phyloP scores from a whole-genome alignment of 2,888 invertebrate species.

The Agrilus cyanescens region DNA sequence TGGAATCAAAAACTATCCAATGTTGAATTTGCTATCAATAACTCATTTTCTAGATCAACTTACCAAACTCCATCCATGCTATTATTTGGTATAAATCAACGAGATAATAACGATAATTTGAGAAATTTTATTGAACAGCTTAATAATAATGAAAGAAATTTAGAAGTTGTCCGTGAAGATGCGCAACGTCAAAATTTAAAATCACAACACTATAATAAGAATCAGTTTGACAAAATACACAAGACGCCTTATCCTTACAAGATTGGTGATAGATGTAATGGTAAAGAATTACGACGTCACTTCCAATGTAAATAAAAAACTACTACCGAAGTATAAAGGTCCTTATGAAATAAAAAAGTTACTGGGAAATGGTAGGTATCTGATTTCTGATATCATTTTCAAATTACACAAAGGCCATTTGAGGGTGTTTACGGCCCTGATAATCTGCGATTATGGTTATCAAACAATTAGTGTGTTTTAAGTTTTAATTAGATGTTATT shows the following conservation, averaged over 20 bases:
- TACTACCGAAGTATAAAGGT: constrained; percentile 16
- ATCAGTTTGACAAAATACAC: constrained; percentile 8
- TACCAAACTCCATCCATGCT: constrained; percentile 20
- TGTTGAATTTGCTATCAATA: constrained; percentile 17
- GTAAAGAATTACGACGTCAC: constrained; percentile 14
- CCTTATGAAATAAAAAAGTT: constrained; percentile 14
- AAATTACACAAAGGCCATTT: constrained; percentile 12
- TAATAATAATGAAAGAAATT: not conserved
- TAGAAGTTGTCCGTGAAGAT: no score
- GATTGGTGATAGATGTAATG: constrained; percentile 14
- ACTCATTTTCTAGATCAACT: constrained; percentile 19
- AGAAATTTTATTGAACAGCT: not conserved
- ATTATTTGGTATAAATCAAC: constrained; percentile 22
- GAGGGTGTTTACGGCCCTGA: constrained; percentile 10
- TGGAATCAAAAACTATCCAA: constrained; percentile 16
- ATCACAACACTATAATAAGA: no score
- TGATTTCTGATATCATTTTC: constrained; percentile 11
- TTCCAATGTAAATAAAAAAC: constrained; percentile 15
- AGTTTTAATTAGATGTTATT: no score
- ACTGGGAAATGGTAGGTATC: constrained; percentile 17
- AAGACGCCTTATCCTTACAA: constrained; percentile 7
- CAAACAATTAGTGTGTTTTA: no score
- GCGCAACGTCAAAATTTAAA: no score
- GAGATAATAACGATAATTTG: constrained; percentile 7
- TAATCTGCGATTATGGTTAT: constrained; percentile 7